Conservation (phyloP, 2,888 invertebrate genomes). For the Cephus rjabovi region DNA sequence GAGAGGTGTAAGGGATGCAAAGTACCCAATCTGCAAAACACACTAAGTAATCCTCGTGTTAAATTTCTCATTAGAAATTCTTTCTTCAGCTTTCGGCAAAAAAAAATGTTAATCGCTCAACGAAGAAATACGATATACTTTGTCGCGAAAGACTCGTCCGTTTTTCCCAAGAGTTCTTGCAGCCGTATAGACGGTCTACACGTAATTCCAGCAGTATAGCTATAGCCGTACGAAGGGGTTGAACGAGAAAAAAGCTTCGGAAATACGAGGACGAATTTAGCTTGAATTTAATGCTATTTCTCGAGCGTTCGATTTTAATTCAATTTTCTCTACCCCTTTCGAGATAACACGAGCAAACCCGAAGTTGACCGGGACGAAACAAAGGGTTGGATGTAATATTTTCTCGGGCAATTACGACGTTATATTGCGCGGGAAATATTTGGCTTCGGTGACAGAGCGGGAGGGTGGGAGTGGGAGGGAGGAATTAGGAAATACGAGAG, state of each 20-base stretch:
- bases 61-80: background rate
- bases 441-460: background rate
- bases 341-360: background rate
- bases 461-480: background rate
- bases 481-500: background rate
- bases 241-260: background rate
- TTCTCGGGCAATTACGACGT: conserved; percentile 45
- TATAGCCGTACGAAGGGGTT: background rate
- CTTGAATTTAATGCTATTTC: background rate
- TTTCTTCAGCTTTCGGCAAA: background rate
- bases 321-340: conserved; percentile 8
- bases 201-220: background rate
- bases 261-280: background rate
- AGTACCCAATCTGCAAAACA: background rate
- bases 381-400: conserved; percentile 40
- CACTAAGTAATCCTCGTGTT: background rate
- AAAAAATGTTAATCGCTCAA: background rate
- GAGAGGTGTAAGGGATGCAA: background rate
- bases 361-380: conserved; percentile 16
- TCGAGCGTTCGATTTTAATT: conserved; percentile 3
- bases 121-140: too few relatives aligned
- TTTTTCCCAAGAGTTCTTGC: background rate
- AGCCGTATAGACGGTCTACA: background rate
- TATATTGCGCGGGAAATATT: conserved; percentile 33
- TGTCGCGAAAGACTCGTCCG: background rate